A percentile compares a stretch with the other conserved stretches of the same genome.
phyloP scores from a whole-genome alignment of 2,797 vertebrate species.

The Coluber constrictor region DNA sequence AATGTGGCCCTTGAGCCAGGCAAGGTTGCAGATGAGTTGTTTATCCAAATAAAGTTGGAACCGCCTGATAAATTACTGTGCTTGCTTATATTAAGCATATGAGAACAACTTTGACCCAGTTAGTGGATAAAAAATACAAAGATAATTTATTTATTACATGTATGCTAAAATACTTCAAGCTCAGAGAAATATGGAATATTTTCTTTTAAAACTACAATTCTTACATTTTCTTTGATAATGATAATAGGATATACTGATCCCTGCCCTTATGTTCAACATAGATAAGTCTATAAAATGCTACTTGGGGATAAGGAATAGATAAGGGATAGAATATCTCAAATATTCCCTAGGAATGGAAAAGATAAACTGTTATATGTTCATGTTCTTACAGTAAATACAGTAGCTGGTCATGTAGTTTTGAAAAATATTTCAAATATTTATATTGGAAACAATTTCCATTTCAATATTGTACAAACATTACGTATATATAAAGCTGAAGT shows the following conservation, averaged over 20 bases:
- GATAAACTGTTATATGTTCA: background rate
- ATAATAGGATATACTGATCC: background rate
- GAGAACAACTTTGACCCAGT: background rate
- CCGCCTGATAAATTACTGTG: background rate
- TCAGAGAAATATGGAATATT: background rate
- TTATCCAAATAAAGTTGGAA: background rate
- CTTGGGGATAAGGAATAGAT: background rate
- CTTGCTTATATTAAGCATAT: background rate
- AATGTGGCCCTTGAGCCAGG: background rate
- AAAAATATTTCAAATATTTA: background rate
- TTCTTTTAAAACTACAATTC: background rate
- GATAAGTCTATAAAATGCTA: background rate
- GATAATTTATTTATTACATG: background rate
- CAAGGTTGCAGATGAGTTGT: background rate
- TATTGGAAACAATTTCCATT: slow-evolving; percentile 31
- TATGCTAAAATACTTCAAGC: background rate
- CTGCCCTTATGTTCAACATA: background rate
- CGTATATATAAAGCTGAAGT: background rate
- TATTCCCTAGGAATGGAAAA: background rate
- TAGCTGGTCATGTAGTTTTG: background rate
- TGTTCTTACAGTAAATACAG: background rate
- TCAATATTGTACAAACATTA: background rate
- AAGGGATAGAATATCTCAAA: background rate
- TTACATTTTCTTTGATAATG: background rate
- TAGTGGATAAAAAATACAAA: background rate